Evolutionary conservation across 2,113 vertebrate species (phyloP).

Genomic region (Centrocercus urophasianus): DNA sequence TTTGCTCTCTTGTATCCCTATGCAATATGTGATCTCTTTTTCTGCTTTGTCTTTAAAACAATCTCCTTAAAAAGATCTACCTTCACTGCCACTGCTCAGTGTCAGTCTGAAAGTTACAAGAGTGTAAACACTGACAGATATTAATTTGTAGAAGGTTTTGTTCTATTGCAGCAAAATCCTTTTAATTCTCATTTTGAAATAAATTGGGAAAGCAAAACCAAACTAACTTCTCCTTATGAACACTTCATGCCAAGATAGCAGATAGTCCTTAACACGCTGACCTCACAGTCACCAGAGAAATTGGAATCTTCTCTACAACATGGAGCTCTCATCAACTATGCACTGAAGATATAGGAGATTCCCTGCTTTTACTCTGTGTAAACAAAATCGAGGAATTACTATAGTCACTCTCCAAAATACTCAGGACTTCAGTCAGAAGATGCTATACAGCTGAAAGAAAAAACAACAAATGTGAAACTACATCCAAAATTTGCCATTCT

Average conservation of each 20-base stretch:
- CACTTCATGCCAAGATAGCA: constrained; percentile 58
- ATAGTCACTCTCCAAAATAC: neutral
- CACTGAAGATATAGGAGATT: neutral
- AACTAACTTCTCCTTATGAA: constrained; percentile 19
- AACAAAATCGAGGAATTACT: neutral
- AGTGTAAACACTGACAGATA: neutral
- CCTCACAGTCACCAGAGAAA: constrained; percentile 61
- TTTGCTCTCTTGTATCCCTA: constrained; percentile 9
- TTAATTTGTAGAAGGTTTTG: neutral
- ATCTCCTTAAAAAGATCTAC: neutral
- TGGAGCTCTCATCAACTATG: neutral
- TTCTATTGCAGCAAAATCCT: neutral
- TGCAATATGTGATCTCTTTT: neutral
- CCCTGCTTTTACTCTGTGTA: neutral
- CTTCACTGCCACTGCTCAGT: neutral
- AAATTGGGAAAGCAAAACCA: constrained; percentile 51
- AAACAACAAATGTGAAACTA: neutral
- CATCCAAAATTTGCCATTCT: neutral
- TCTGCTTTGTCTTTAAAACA: constrained; percentile 10
- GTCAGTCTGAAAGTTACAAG: neutral
- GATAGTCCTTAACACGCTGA: constrained; percentile 66
- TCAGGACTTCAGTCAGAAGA: neutral
- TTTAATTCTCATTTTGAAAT: constrained; percentile 61
- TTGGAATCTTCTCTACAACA: neutral
- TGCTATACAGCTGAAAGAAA: neutral